Evolutionary conservation across 2,888 invertebrate genomes (phyloP).

Genomic region (Pyrocoelia pectoralis): DNA sequence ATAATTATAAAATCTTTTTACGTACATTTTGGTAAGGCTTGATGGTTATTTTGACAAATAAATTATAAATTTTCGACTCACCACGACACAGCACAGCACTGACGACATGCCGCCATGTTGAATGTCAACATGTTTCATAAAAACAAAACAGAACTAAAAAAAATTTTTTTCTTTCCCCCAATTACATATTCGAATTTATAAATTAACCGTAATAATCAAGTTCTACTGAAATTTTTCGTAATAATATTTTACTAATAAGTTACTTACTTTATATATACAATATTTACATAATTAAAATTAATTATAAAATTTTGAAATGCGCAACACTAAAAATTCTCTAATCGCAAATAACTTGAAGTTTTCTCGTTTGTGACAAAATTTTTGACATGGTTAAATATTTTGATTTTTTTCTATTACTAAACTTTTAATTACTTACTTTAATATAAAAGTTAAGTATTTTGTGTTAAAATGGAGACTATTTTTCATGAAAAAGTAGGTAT

Average conservation of each 20-base stretch:
- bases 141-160: constrained; percentile 51
- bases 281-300: constrained; percentile 31
- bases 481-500: constrained; percentile 60
- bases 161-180: constrained; percentile 25
- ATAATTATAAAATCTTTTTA: constrained; percentile 34
- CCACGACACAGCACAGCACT: constrained; percentile 97
- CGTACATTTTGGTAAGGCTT: constrained; percentile 47
- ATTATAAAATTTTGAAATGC: constrained; percentile 38
- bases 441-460: not conserved
- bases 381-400: constrained; percentile 29
- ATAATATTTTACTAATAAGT: not conserved
- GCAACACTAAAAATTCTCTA: constrained; percentile 38
- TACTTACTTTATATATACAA: constrained; percentile 30
- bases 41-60: constrained; percentile 45
- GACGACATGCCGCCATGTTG: constrained; percentile 96
- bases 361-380: constrained; percentile 10
- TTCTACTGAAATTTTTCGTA: not conserved
- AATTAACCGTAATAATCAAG: not conserved
- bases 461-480: constrained; percentile 57
- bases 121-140: constrained; percentile 73
- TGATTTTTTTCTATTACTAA: constrained; percentile 16
- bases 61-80: constrained; percentile 65
- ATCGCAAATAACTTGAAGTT: constrained; percentile 44
- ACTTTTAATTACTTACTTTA: not conserved
- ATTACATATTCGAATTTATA: not conserved